Evolutionary conservation across 2,888 invertebrate species (phyloP).

Genomic region (Uloborus plumipes): DNA sequence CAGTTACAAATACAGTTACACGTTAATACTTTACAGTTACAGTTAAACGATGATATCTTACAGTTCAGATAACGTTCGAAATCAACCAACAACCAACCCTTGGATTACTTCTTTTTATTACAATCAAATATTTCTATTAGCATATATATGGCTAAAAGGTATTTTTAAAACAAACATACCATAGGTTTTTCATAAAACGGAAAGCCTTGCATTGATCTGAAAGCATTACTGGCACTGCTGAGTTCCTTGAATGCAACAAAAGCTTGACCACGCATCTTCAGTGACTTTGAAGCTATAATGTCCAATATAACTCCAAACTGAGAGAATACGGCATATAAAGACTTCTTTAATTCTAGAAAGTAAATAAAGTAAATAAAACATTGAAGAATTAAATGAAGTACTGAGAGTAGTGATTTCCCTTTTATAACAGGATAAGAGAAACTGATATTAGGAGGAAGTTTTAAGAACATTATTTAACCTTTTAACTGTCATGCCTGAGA

Average conservation of each 20-base stretch:
- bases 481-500: no score
- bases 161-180: slow-evolving; percentile 71
- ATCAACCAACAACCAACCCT: no score
- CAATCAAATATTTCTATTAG: no score
- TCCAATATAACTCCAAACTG: slow-evolving; percentile 99
- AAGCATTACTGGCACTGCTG: slow-evolving; percentile 93
- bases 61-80: no score
- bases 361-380: not conserved
- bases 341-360: slow-evolving; percentile 89
- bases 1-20: no score
- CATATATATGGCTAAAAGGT: not conserved
- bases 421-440: no score
- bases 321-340: slow-evolving; percentile 97
- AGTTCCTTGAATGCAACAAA: slow-evolving; percentile 99
- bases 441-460: no score
- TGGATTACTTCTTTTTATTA: no score
- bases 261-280: slow-evolving; percentile 98
- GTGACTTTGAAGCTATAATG: slow-evolving; percentile 93
- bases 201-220: slow-evolving; percentile 99
- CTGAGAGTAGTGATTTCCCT: no score
- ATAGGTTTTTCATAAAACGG: slow-evolving; percentile 99
- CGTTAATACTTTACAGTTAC: no score
- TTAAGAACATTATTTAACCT: no score
- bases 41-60: no score
- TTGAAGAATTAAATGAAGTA: not conserved